Evolutionary conservation across 2,113 vertebrate species (phyloP), one percentile per base, ranked within the genome.

Genomic region (Triplophysa tibetana): DNA sequence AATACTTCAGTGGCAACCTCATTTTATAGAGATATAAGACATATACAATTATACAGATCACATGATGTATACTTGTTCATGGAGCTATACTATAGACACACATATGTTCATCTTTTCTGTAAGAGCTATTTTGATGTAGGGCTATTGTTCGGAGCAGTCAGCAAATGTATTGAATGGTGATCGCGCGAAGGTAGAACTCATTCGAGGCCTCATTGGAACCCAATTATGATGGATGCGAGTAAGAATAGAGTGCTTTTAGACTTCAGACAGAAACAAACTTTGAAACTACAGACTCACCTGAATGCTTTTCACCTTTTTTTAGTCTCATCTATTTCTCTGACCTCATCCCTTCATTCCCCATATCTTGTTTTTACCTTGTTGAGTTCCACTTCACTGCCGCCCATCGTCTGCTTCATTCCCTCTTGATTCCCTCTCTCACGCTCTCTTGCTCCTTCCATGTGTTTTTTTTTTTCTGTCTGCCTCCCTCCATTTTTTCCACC

Each of bases 141-240:
- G 58, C 45, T 61, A 60, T 74, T 66, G 70, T 85, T 79, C 84
- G 84, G 79, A 26, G 69, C 48, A 38, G 60, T 80, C 48, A 78
- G 77, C 77, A 75, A 56, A 82, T 89, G 70, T 84, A 85, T 86
- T 84, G 85, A 87, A 69, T 75, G 26, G 77, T 79, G 74, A 75
- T 79, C 84, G 81, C 83, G 69, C 72, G 87, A 70, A 43, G 78
- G 85, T 78, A 83, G 87, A 91, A 82, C 86, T 89, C 86, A 89
- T 91, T 89, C 91, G 89, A 84, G 85, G 85, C 88, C 86, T 89
- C 90, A 90, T 89, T 90, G 87, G 86, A 89, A 87, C 77, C 79
- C 85, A 81, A 89, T 92, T 88, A 90, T 77, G 75, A 84, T 85
- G 74, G 80, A 58, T 84, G 81, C 62, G 70, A 82, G 88, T 66